A percentile compares a stretch with the other conserved stretches of the same genome.
These are phyloP conservation scores for Drosophila prosaltans DNA, from an alignment of 1,140 invertebrate genomes.

Conservation along the genomic window DNA sequence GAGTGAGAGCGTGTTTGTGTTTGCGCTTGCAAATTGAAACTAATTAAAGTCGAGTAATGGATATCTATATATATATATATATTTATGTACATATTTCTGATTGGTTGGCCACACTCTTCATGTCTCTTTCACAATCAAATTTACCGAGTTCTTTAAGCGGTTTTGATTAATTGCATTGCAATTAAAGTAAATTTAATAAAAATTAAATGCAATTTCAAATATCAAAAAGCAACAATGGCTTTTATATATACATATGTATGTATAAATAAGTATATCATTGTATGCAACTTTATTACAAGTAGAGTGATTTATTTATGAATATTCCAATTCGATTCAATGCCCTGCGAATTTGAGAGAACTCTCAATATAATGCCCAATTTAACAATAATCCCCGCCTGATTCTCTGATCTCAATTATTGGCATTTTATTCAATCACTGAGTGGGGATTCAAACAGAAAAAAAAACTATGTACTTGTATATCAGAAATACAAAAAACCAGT, in stretches of 20 bases:
- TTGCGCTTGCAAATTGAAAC: constrained; percentile 58
- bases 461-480: no score
- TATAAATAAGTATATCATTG: no score
- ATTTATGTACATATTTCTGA: constrained; percentile 16
- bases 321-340: no score
- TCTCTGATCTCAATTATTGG: no score
- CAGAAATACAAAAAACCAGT: no score
- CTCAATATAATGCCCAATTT: no score
- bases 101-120: neutral
- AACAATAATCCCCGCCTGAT: no score
- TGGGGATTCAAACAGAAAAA: no score
- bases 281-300: constrained; percentile 29
- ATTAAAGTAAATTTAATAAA: constrained; percentile 66
- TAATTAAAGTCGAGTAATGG: constrained; percentile 66
- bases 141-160: constrained; percentile 38
- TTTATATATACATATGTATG: neutral
- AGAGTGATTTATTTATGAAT: constrained; percentile 9
- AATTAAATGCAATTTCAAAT: constrained; percentile 32
- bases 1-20: neutral
- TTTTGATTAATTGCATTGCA: constrained; percentile 70
- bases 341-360: no score
- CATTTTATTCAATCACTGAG: no score
- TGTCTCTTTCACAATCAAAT: constrained; percentile 30
- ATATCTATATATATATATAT: constrained; percentile 27
- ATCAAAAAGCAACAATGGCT: neutral